Base-by-base conservation (phyloP, 1,140 invertebrate species). In the Gerris buenoi region DNA sequence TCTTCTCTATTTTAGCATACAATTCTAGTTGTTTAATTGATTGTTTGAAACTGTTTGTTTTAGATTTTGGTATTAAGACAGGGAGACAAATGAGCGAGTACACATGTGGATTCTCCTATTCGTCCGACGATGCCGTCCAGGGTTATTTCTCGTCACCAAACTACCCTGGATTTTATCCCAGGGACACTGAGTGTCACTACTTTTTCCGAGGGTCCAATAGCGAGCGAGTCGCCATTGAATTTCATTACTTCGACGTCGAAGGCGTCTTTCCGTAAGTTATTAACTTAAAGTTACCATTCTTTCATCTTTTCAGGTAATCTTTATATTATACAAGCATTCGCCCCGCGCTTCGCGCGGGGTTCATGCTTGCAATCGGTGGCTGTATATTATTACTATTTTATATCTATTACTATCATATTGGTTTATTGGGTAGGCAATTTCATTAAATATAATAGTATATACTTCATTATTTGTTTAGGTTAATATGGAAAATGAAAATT, bases 121-220 rank as follows among this genome's bases (percentile, higher is more conserved):
- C 65, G 5, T 23, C 26, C 0, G 63, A 64, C 3, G 33, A 26
- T n/a, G 46, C 2, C 13, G 1, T 1, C 3, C 23, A 23, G 0
- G 68, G 68, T 0, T 22, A 67, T 23, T 91, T 97, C 75, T 85
- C 87, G 62, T 93, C 90, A 3, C 93, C 94, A 1, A 97, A 97
- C 79, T 95, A 89, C 74, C 94, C 93, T 0, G 94, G 95, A 3
- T 84, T 85, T 29, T 97, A 97, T 79, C 91, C 93, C 0, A 81
- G 92, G 69, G 87, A 94, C 75, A 92, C 93, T 0, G 90, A 94
- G 75, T 97, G 94, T 75, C 89, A 96, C 79, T 97, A 95, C 76
- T 91, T 93, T 76, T 96, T 97, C 77, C 85, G 93, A 74, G 94
- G 91, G 18, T 82, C 83, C 22, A 79, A 80, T 60, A 85, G 85